These are phyloP conservation scores for Panthera leo DNA, from an alignment of 2,113 vertebrate species.

Conservation along the genomic window DNA sequence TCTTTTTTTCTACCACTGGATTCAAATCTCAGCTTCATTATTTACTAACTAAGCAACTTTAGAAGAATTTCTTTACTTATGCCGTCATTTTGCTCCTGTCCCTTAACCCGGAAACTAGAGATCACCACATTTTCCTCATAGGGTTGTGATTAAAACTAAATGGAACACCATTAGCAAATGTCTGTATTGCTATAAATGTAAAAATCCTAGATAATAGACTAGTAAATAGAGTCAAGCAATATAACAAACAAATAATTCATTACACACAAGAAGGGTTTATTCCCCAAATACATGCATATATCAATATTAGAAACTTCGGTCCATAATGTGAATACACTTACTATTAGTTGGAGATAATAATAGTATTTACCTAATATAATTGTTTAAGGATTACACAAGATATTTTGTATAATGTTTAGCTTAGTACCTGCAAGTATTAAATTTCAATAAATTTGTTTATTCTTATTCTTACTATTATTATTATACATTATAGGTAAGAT, in stretches of 20 bases:
- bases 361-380: neutral
- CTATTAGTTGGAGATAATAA: neutral
- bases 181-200: neutral
- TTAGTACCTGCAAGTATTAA: neutral
- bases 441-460: neutral
- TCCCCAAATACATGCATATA: neutral
- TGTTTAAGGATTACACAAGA: neutral
- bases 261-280: neutral
- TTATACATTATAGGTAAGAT: neutral
- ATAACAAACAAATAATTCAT: neutral
- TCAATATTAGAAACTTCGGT: neutral
- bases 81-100: neutral
- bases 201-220: neutral
- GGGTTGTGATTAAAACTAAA: neutral
- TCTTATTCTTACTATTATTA: constrained; percentile 10
- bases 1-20: neutral
- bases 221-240: neutral
- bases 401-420: neutral
- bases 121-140: neutral
- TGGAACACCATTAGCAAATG: neutral
- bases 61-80: neutral
- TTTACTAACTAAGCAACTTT: neutral
- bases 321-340: neutral
- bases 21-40: neutral
- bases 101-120: neutral